Base-by-base conservation (phyloP, 2,888 invertebrate species). In the Portevinia maculata region DNA sequence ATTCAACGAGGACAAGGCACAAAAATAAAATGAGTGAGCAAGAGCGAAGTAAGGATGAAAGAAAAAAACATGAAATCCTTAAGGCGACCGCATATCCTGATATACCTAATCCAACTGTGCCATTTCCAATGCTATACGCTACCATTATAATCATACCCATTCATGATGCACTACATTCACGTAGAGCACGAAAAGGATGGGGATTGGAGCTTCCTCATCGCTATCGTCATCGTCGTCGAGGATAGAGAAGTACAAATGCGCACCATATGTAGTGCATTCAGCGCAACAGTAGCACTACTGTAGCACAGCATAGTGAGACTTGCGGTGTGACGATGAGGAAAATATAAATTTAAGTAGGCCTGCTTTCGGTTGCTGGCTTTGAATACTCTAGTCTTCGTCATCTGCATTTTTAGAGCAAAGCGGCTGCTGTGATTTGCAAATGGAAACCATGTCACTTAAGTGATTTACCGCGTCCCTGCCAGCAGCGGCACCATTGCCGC, bases 361-460 rank as follows among this genome's bases (percentile, higher is more conserved):
- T 65, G 55, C 48, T 28, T 7, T 32, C 28, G 71, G 9, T 59
- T 0, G 52, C 67, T 57, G 19, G 44, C 7, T 69, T 39, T 39
- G 39, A 69, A 59, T 28, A 50, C 32, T 30, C 11, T 11, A 34
- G 39, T 32, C 41, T 15, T 32, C 50, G 11, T 65, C 48, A 65
- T 65, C 74, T 65, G 50, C 50, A 70, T 60, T 60, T 60, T 15
- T 41, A 17, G 21, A 39, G 53, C 44, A 37, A 24, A 52, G 52
- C 41, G 30, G 55, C 34, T 28, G 48, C 30, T 74, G 39, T 32
- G 64, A 65, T 65, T 74, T 50, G 21, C 55, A 57, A 64, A 74
- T 57, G 74, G 55, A 64, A 74, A 74, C 74, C 64, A 65, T 74
- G 74, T 65, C 74, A 74, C 74, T 50, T 32, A 74, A 74, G 64